phyloP scores from a whole-genome alignment of 2,113 vertebrate genomes.

The Aphyosemion australe region DNA sequence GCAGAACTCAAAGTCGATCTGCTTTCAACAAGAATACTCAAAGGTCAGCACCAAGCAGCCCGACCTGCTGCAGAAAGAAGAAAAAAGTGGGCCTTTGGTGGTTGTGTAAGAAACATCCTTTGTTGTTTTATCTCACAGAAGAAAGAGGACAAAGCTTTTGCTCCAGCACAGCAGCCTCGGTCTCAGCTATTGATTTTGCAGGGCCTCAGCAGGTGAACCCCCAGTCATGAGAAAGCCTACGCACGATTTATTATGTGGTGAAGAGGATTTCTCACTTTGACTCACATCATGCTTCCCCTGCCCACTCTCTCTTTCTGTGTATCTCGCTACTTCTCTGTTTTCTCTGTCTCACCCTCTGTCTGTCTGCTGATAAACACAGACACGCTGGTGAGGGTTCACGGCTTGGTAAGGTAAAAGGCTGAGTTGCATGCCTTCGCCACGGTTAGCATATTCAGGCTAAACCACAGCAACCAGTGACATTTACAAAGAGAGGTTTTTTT shows the following conservation, averaged over 20 bases:
- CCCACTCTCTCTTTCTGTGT: slow-evolving; percentile 62
- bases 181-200: slow-evolving; percentile 61
- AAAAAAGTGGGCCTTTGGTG: slow-evolving; percentile 12
- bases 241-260: slow-evolving; percentile 66
- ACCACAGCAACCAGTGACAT: slow-evolving; percentile 61
- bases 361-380: slow-evolving; percentile 10
- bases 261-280: slow-evolving; percentile 79
- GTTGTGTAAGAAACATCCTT: slow-evolving; percentile 11
- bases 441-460: slow-evolving; percentile 28
- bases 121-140: slow-evolving; percentile 38
- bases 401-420: slow-evolving; percentile 10
- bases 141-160: slow-evolving; percentile 32
- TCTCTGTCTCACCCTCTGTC: slow-evolving; percentile 2
- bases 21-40: slow-evolving; percentile 16
- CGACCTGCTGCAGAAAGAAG: background rate
- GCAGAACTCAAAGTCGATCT: background rate
- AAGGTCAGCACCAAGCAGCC: slow-evolving; percentile 15
- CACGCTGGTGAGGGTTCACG: slow-evolving; percentile 22
- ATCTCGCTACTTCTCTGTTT: background rate
- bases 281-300: slow-evolving; percentile 74
- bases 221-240: slow-evolving; percentile 71
- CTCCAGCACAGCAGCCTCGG: slow-evolving; percentile 24
- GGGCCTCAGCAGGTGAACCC: slow-evolving; percentile 67
- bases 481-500: slow-evolving; percentile 48
- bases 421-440: slow-evolving; percentile 21